Percentiles rank a stretch among this genome's conserved stretches.
Conservation (phyloP, 2,888 invertebrate species). For the Eupsilia transversa region DNA sequence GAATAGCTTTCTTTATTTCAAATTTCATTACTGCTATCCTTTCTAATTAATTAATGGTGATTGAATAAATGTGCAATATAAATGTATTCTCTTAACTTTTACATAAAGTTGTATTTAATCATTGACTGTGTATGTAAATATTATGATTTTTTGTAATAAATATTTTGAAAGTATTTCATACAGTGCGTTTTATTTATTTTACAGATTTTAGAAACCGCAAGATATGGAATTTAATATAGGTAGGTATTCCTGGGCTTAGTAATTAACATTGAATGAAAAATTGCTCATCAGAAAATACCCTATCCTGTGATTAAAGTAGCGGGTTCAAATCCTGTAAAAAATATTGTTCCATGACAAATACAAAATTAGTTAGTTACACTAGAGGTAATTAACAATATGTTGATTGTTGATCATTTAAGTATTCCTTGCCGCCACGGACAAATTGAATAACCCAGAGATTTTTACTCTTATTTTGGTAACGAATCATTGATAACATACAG, state of each 20-base stretch:
- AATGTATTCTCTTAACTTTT: constrained; percentile 49
- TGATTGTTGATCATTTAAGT: background rate
- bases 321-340: background rate
- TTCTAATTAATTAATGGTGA: constrained; percentile 14
- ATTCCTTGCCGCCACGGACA: background rate
- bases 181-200: constrained; percentile 32
- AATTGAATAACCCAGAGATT: background rate
- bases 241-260: background rate
- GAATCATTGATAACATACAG: background rate
- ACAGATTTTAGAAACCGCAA: background rate
- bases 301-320: background rate
- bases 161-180: constrained; percentile 58
- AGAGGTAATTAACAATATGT: background rate
- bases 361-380: background rate
- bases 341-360: background rate
- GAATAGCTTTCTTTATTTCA: constrained; percentile 10
- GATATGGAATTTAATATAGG: too few species aligned
- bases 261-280: background rate
- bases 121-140: constrained; percentile 80
- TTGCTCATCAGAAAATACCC: background rate
- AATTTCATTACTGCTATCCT: background rate
- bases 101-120: constrained; percentile 81
- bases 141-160: constrained; percentile 77
- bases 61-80: constrained; percentile 45
- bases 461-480: background rate